Evolutionary conservation across 2,797 vertebrate species (phyloP).

Genomic region (Catharus ustulatus): DNA sequence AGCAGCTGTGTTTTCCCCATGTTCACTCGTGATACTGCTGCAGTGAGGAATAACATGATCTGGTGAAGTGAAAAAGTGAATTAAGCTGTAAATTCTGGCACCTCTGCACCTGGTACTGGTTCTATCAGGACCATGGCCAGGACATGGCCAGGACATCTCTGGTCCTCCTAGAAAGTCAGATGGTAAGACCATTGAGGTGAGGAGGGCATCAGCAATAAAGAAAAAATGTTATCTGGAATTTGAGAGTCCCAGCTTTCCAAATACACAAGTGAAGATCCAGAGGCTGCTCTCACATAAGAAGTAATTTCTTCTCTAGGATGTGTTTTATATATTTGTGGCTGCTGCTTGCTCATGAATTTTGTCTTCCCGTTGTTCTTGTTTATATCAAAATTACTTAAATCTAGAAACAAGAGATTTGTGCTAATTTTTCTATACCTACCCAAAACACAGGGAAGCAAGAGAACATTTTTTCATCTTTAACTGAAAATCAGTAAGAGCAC

Average conservation of each 20-base stretch:
- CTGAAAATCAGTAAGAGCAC: neutral
- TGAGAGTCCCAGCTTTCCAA: neutral
- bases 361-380: neutral
- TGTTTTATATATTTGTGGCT: neutral
- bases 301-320: neutral
- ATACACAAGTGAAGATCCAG: neutral
- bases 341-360: neutral
- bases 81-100: neutral
- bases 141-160: neutral
- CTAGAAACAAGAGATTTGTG: neutral
- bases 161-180: neutral
- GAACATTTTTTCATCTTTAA: neutral
- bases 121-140: too few species aligned
- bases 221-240: neutral
- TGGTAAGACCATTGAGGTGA: neutral
- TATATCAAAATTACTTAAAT: neutral
- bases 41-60: neutral
- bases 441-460: neutral
- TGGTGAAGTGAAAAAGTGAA: neutral
- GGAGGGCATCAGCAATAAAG: neutral
- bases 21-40: neutral
- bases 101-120: too few species aligned
- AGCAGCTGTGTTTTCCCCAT: constrained; percentile 11
- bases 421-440: neutral
- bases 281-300: neutral